Conservation (phyloP, 1,140 invertebrate species). For the Anadara kagoshimensis region DNA sequence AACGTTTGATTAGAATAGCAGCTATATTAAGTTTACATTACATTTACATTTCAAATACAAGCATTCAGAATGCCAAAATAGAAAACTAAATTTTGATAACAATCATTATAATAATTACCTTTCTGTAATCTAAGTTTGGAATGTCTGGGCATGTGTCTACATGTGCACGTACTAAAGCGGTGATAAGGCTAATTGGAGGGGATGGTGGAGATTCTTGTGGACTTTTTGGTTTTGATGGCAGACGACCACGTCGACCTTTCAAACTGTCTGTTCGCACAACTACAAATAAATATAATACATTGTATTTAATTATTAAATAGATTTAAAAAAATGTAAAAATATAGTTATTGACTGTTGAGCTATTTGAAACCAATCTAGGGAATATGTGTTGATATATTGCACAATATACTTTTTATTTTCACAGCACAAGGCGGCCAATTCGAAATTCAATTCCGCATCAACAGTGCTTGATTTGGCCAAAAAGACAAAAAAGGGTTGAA, state of each 20-base stretch:
- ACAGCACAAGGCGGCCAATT: too few species aligned
- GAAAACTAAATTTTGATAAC: background rate
- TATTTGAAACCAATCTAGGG: background rate
- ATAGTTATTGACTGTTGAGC: slow-evolving; percentile 4
- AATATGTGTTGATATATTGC: background rate
- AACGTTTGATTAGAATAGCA: too few species aligned
- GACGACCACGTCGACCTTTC: slow-evolving; percentile 94
- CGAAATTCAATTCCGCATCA: too few species aligned
- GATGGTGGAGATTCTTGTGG: slow-evolving; percentile 83
- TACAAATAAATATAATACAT: slow-evolving; percentile 50
- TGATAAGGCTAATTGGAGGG: slow-evolving; percentile 93
- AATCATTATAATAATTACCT: slow-evolving; percentile 47
- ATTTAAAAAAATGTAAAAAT: slow-evolving; percentile 6
- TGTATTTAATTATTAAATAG: too few species aligned
- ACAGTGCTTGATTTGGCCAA: too few species aligned
- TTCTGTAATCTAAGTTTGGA: slow-evolving; percentile 86
- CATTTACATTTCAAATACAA: background rate
- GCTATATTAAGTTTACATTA: too few species aligned
- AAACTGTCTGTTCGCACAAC: slow-evolving; percentile 96
- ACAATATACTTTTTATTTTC: background rate
- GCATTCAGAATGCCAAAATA: slow-evolving; percentile 1
- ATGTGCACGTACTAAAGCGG: slow-evolving; percentile 92
- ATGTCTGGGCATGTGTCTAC: slow-evolving; percentile 95
- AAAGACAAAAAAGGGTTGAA: too few species aligned
- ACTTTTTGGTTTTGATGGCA: slow-evolving; percentile 97